Percentiles rank a stretch among this genome's conserved stretches.
These are phyloP conservation scores for Oxytorus armatus DNA, from an alignment of 2,888 invertebrate species.

Conservation along the genomic window DNA sequence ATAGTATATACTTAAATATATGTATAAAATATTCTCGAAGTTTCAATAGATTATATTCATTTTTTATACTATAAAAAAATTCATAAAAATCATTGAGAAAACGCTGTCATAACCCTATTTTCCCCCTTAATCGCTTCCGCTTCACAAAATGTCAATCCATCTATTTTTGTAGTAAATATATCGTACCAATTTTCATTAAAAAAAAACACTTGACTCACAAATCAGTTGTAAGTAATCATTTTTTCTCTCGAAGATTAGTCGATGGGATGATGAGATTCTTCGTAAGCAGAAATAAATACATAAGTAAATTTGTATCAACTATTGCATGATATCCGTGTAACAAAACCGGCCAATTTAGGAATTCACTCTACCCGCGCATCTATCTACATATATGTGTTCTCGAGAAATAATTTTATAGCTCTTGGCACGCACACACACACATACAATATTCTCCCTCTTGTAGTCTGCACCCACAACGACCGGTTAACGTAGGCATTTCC, in stretches of 20 bases:
- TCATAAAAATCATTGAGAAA: too few relatives aligned
- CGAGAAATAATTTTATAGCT: slow-evolving; percentile 47
- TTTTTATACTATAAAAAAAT: too few relatives aligned
- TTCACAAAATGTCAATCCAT: background rate
- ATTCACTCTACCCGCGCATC: slow-evolving; percentile 1
- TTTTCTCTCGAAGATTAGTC: background rate
- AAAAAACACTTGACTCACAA: background rate
- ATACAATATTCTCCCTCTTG: background rate
- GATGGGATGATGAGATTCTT: background rate
- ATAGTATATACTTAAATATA: too few relatives aligned
- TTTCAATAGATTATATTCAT: too few relatives aligned
- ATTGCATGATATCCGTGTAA: background rate
- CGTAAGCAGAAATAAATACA: background rate
- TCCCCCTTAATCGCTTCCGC: too few relatives aligned
- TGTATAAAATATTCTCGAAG: too few relatives aligned
- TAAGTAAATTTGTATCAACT: background rate
- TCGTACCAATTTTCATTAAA: background rate
- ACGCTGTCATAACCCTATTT: too few relatives aligned
- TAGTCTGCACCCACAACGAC: slow-evolving; percentile 24
- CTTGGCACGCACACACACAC: slow-evolving; percentile 5
- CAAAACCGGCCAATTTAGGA: background rate
- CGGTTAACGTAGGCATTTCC: slow-evolving; percentile 36
- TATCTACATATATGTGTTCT: background rate
- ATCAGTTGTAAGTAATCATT: background rate
- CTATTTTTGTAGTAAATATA: background rate